Evolutionary conservation across 1,140 invertebrate species (phyloP), one percentile per base, ranked within the genome.

Genomic region (Neelides sp.): DNA sequence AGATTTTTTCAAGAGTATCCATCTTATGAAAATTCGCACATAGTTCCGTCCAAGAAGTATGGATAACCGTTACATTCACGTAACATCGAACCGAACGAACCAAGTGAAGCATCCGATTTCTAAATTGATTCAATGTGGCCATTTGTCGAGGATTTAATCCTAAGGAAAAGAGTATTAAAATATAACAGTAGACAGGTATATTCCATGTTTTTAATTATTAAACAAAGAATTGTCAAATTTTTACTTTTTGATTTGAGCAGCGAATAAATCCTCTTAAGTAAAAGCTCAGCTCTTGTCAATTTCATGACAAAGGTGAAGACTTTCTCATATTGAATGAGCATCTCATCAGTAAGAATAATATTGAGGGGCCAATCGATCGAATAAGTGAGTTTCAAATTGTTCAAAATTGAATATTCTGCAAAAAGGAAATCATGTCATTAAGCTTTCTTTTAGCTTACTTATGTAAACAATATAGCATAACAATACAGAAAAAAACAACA

Each of bases 311-410:
- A 50, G 4, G 8, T 22, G 30, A 54, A 60, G 24, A 57, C 23
- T 10, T 35, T 35, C 34, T 60, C 54, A 40, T 52, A 60, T 20
- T 52, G 35, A 13, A 30, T 13, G 0, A 57, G 15, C 19, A 60
- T 39, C 15, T 60, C 55, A 17, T 60, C 55, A 3, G 58, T 55
- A n/a, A 60, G 40, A 2, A 60, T 46, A 13, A 60, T 52, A 40
- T 52, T 57, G 5, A 60, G 36, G 3, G 58, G 58, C 58, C 58
- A 60, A 1, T 53, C 50, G 7, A 60, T 52, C 7, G 39, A 22
- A 30, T 60, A 57, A 17, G 30, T 40, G 10, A 60, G 30, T 4
- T 30, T 30, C 19, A 60, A 17, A 1, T 27, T 7, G 28, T 60
- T 52, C 19, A 60, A 35, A 3, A 48, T 28, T 17, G 50, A 42